A percentile compares a stretch with the other conserved stretches of the same genome.
Conservation (phyloP, 2,113 vertebrate genomes). For the Trematomus loennbergii region DNA sequence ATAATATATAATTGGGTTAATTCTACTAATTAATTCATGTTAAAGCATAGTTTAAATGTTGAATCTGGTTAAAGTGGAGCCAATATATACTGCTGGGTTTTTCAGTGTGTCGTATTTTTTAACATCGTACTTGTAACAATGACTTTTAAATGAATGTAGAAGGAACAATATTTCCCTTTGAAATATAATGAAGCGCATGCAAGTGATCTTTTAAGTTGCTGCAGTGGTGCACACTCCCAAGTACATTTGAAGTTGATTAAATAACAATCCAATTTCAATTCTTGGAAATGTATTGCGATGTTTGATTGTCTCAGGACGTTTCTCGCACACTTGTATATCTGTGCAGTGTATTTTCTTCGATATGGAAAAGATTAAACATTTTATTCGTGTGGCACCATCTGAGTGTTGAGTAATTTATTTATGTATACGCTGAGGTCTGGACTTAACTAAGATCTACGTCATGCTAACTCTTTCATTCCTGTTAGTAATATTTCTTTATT, state of each 20-base stretch:
- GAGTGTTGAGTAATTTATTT: conserved; percentile 36
- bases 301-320: neutral
- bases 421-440: conserved; percentile 3
- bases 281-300: neutral
- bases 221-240: neutral
- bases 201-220: neutral
- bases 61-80: neutral
- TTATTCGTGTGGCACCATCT: neutral
- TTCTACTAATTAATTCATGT: neutral
- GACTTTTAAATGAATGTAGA: neutral
- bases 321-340: neutral
- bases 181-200: neutral
- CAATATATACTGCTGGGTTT: neutral
- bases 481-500: conserved; percentile 34
- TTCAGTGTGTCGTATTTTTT: neutral
- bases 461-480: conserved; percentile 19
- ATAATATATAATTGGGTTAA: neutral
- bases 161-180: neutral
- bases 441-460: conserved; percentile 6
- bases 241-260: neutral
- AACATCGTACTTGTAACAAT: neutral
- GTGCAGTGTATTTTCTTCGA: neutral
- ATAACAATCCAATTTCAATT: neutral
- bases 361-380: neutral
- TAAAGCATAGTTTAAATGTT: too few species aligned